A percentile compares a stretch with the other conserved stretches of the same genome.
These are phyloP conservation scores for Xiphophorus birchmanni DNA, from an alignment of 2,797 vertebrate species.

Conservation along the genomic window DNA sequence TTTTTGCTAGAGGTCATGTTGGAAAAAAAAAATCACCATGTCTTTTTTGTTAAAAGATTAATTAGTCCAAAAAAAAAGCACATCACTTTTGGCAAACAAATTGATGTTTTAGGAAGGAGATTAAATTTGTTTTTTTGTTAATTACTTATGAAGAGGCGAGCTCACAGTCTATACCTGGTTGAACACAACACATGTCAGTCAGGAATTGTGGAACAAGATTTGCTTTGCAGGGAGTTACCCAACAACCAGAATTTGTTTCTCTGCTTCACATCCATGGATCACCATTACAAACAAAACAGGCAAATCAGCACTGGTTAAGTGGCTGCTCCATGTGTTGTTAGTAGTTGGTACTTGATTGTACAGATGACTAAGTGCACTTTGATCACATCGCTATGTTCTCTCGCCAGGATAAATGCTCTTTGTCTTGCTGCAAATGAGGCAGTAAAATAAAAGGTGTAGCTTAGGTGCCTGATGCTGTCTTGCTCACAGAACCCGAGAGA, in stretches of 20 bases:
- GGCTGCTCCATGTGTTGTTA: background rate
- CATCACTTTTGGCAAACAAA: no score
- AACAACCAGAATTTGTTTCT: background rate
- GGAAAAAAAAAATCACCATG: no score
- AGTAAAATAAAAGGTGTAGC: conserved; percentile 7
- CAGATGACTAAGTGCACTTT: conserved; percentile 8
- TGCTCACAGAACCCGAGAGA: background rate
- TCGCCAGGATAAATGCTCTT: background rate
- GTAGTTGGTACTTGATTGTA: background rate
- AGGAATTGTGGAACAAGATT: background rate
- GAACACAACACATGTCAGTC: background rate
- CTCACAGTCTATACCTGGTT: background rate
- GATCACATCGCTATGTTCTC: background rate
- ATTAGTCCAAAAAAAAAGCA: no score
- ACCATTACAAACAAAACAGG: background rate
- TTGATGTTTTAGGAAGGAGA: background rate
- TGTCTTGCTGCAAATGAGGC: background rate
- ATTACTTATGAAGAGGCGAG: no score
- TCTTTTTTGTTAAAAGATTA: no score
- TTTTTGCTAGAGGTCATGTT: no score
- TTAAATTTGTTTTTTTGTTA: background rate
- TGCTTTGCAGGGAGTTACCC: background rate
- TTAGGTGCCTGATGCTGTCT: background rate
- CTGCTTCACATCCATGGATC: background rate
- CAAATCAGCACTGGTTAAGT: background rate